phyloP scores from a whole-genome alignment of 2,113 vertebrate genomes.

The Rhea pennata region DNA sequence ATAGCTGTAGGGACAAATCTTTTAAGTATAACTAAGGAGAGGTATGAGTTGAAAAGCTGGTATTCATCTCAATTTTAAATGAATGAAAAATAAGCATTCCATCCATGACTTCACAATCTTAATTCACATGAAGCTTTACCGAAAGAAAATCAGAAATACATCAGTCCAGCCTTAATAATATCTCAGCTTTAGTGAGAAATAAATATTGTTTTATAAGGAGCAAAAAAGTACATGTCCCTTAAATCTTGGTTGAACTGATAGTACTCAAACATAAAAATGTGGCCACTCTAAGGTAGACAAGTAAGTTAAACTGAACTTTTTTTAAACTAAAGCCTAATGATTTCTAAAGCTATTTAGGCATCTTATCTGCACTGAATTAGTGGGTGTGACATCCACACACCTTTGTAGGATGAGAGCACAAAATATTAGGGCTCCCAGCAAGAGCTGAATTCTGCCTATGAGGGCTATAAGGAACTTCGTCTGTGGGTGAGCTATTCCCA shows the following conservation, averaged over 20 bases:
- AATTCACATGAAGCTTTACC: neutral
- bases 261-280: neutral
- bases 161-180: accelerated
- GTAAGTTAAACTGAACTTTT: neutral
- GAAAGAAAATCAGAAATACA: neutral
- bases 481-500: neutral
- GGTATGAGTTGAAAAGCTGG: neutral
- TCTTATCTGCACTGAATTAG: accelerated
- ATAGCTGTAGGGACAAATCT: neutral
- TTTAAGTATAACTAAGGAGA: neutral
- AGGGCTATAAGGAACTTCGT: neutral
- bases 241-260: neutral
- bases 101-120: too few relatives aligned
- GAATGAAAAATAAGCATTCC: neutral
- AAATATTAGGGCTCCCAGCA: neutral
- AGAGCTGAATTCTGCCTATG: accelerated
- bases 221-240: neutral
- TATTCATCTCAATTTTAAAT: neutral
- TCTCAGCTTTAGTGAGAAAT: neutral
- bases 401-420: neutral
- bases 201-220: neutral
- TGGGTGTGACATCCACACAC: neutral
- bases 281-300: neutral
- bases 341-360: neutral
- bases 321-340: neutral